Base-by-base conservation (phyloP, 1,140 invertebrate species). In the Magallana gigas region DNA sequence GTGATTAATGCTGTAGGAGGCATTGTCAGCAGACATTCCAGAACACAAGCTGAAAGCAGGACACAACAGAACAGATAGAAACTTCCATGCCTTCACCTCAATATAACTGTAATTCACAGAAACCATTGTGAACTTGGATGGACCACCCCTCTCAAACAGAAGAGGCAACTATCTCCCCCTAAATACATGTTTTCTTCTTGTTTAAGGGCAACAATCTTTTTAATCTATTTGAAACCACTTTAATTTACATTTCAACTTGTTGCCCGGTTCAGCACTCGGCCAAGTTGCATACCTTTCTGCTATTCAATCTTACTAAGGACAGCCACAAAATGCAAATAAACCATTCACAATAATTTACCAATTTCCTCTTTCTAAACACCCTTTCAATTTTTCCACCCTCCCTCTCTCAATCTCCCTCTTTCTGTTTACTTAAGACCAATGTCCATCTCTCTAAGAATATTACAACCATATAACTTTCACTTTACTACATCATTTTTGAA, bases 131-230 rank as follows among this genome's bases (percentile, higher is more conserved):
- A 76, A 76, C 36, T 23, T 23, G 23, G 68, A 76, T 36, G 68
- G 23, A 36, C 68, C 64, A 36, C 29, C 68, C 68, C 23, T 29
- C 68, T 76, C 36, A 76, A 76, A 76, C 68, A 76, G 68, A 76
- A 12, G 23, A 23, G 23, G 68, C 23, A 71, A 76, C 68, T 76
- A 76, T 76, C 68, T 23, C 68, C 68, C 23, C 23, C 23, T 76
- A 76, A 76, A 76, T 76, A 76, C 68, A 76, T 36, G 68, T 76
- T 76, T 76, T 76, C 68, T 76, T 76, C 68, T 76, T 76, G 68
- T 76, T 76, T 76, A 76, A 76, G 68, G 68, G 68, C 68, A 76
- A 76, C 18, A 76, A 76, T 76, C 68, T 76, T 76, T 76, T 76
- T 76, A 23, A 36, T 76, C 68, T 76, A 76, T 76, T 76, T 76